Evolutionary conservation across 2,797 vertebrate species (phyloP).

Genomic region (Chaunax sp.): DNA sequence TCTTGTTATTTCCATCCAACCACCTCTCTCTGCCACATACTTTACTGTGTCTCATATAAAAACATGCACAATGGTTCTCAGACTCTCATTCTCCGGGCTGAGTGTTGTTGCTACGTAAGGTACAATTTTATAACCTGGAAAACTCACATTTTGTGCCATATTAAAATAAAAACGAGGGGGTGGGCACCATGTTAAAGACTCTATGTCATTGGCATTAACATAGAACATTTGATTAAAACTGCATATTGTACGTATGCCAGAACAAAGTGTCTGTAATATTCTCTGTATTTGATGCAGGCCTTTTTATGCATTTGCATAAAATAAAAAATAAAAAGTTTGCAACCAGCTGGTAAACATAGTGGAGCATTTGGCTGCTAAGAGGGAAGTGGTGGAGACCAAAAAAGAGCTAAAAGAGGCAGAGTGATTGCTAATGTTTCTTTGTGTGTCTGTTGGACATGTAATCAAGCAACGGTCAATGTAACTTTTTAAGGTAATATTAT

Average conservation of each 20-base stretch:
- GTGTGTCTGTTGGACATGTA: no score
- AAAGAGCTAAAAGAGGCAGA: no score
- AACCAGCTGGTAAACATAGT: neutral
- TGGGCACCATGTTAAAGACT: neutral
- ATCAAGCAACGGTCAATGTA: no score
- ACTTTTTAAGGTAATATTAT: no score
- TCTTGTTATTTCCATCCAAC: slow-evolving; percentile 62
- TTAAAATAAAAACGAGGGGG: neutral
- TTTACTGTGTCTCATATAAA: slow-evolving; percentile 72
- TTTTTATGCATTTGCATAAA: neutral
- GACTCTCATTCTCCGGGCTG: slow-evolving; percentile 30
- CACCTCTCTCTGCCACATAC: slow-evolving; percentile 48
- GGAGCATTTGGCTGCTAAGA: neutral
- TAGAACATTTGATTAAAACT: slow-evolving; percentile 5
- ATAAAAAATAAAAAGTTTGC: neutral
- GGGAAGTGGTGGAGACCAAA: no score
- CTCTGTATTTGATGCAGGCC: neutral
- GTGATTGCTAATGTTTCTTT: no score
- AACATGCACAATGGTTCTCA: slow-evolving; percentile 44
- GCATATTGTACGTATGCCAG: neutral
- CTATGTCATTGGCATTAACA: slow-evolving; percentile 14
- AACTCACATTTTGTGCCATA: slow-evolving; percentile 13
- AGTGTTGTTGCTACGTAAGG: slow-evolving; percentile 32
- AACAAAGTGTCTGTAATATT: neutral
- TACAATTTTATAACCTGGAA: slow-evolving; percentile 45